Evolutionary conservation across 2,888 invertebrate genomes (phyloP).

Genomic region (Ophion slaviceki): DNA sequence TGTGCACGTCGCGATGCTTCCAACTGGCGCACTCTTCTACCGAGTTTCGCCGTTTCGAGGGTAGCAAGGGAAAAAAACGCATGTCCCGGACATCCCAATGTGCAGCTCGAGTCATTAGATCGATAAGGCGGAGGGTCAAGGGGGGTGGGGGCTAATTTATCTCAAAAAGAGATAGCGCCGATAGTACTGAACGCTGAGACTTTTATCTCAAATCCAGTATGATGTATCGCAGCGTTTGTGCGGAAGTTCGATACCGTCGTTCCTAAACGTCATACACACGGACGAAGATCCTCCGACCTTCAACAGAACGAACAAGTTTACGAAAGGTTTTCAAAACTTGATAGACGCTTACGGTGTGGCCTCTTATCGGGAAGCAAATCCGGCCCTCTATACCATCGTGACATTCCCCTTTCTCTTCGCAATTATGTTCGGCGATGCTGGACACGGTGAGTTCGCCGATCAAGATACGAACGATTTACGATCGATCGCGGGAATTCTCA

Average conservation of each 20-base stretch:
- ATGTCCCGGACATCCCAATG: too few species aligned
- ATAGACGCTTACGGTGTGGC: slow-evolving; percentile 97
- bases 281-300: slow-evolving; percentile 94
- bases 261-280: slow-evolving; percentile 94
- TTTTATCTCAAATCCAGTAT: slow-evolving; percentile 27
- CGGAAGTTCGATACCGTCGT: slow-evolving; percentile 96
- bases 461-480: too few species aligned
- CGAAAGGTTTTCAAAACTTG: slow-evolving; percentile 95
- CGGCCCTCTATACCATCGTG: slow-evolving; percentile 93
- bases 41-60: too few species aligned
- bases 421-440: slow-evolving; percentile 98
- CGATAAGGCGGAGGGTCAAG: too few species aligned
- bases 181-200: slow-evolving; percentile 17
- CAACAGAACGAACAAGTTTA: slow-evolving; percentile 96
- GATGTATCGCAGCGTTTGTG: slow-evolving; percentile 85
- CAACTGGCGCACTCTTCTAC: too few species aligned
- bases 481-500: too few species aligned
- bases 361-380: slow-evolving; percentile 94
- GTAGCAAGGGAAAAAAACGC: too few species aligned
- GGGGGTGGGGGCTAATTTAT: neutral
- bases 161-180: neutral
- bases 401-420: slow-evolving; percentile 98
- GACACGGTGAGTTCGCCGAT: slow-evolving; percentile 87
- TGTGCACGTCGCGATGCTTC: too few species aligned
- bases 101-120: too few species aligned